Base-by-base conservation (phyloP, 2,888 invertebrate species). In the Pilophorus perplexus region DNA sequence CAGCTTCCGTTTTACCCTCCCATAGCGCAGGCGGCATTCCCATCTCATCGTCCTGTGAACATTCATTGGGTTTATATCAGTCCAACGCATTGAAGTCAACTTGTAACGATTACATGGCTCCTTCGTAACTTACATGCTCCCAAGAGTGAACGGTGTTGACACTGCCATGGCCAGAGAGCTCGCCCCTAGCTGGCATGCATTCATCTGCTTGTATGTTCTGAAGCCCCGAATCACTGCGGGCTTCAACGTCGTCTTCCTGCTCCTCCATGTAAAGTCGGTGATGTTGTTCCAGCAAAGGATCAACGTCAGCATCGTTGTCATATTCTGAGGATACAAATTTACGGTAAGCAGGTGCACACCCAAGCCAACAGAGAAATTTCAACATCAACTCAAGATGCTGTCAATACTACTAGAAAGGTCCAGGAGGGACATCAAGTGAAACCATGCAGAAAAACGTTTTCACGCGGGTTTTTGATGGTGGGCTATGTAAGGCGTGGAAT, bases 111-210 rank as follows among this genome's bases (percentile, higher is more conserved):
- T n/a, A n/a, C n/a, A n/a, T n/a, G n/a, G n/a, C n/a, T n/a, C n/a
- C n/a, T n/a, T 8, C n/a, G 3, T 23, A 12, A 64, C 64, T 46
- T 14, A 62, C 62, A 22, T 62, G 62, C 46, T 62, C 55, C 55
- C 57, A 57, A 28, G 66, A 84, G 14, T 84, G 83, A 72, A 90
- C 90, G 75, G 87, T 87, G 72, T 87, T 87, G 10, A 89, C 90
- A 78, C 90, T 90, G 75, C 91, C 92, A 76, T 90, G 91, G 14
- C 90, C 91, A 12, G 90, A 90, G 42, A 92, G 82, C 78, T 92
- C 92, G 1, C 91, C 91, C 69, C 89, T 83, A 0, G 91, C 87
- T 37, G 92, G 91, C 90, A 92, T 91, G 71, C 86, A 85, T 77
- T 92, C 92, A 74, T 92, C 90, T 0, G 91, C 86, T 72, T 89